Base-by-base conservation (phyloP, 2,113 vertebrate species). In the Rhea pennata region DNA sequence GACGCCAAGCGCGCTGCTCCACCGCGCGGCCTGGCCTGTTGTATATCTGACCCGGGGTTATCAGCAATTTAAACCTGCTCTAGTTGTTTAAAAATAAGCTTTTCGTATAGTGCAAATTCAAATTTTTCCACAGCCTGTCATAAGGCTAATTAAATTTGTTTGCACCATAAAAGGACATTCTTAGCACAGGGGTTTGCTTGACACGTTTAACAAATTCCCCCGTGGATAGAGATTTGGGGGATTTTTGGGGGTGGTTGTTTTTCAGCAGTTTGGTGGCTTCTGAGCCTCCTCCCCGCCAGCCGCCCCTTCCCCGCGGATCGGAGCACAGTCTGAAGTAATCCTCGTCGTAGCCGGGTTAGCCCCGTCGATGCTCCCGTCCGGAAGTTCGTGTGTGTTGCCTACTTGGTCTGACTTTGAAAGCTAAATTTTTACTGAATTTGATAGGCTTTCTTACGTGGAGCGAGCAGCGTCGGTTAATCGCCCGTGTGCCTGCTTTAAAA, bases 71-170 rank as follows among this genome's bases (percentile, higher is more conserved):
- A 94, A 97, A 91, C 89, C 85, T 82, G 80, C 20, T 88, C 74
- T 66, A 53, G 66, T 59, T 84, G 92, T 95, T 96, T 96, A 81
- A 92, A 96, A 95, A 92, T 84, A 94, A 85, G 26, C n/a, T 92
- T 87, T 88, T 93, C 92, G 86, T 91, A 51, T 70, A 86, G 93
- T 85, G 36, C 73, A 22, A 3, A n/a, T 64, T 78, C 87, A 64
- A 5, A 31, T 81, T 90, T 93, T 73, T 79, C 87, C 77, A 31
- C 36, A 36, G 36, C 58, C 69, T 95, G 51, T 90, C 51, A 51
- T 46, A 80, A 70, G 58, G 22, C 91, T 84, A 73, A 71, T 91
- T 74, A 59, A 91, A 39, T 33, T 5, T 17, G 13, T 39, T 93
- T 76, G 19, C 13, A 88, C 19, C 8, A 15, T 50, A 58, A 78